A percentile compares a stretch with the other conserved stretches of the same genome.
Evolutionary conservation across 2,797 vertebrate genomes (phyloP).

Genomic region (Diplodus sargus): DNA sequence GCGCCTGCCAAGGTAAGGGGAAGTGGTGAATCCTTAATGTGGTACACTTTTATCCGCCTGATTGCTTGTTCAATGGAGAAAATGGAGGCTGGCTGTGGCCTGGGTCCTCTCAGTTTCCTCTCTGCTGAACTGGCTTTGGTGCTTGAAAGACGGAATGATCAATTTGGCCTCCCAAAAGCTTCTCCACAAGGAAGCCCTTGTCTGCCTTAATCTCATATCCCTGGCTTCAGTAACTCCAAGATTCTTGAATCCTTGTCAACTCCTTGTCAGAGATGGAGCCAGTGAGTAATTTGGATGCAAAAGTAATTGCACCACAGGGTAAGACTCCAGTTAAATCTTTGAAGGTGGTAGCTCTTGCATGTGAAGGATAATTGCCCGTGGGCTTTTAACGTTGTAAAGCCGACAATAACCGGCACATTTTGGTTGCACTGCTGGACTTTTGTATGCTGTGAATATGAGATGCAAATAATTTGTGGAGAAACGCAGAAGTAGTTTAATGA

Average conservation of each 20-base stretch:
- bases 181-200: not conserved
- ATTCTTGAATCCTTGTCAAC: not conserved
- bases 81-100: not conserved
- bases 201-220: not conserved
- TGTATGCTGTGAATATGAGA: not conserved
- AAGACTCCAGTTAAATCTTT: not conserved
- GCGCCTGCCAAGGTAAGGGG: not conserved
- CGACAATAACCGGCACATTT: not conserved
- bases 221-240: not conserved
- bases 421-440: not conserved
- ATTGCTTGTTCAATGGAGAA: not conserved
- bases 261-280: conserved; percentile 6
- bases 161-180: not conserved
- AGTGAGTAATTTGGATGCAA: not conserved
- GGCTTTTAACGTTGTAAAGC: conserved; percentile 4
- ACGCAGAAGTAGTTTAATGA: too few relatives aligned
- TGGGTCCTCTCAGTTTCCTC: not conserved
- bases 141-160: not conserved
- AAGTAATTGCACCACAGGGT: conserved; percentile 7
- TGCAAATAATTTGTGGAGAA: too few relatives aligned
- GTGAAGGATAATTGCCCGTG: not conserved
- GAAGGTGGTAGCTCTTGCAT: too few relatives aligned
- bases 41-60: not conserved
- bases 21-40: not conserved
- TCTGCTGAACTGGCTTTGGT: not conserved